Conservation (phyloP, 35 echinoderm and acorn worm genomes). For the Apostichopus parvimensis region DNA sequence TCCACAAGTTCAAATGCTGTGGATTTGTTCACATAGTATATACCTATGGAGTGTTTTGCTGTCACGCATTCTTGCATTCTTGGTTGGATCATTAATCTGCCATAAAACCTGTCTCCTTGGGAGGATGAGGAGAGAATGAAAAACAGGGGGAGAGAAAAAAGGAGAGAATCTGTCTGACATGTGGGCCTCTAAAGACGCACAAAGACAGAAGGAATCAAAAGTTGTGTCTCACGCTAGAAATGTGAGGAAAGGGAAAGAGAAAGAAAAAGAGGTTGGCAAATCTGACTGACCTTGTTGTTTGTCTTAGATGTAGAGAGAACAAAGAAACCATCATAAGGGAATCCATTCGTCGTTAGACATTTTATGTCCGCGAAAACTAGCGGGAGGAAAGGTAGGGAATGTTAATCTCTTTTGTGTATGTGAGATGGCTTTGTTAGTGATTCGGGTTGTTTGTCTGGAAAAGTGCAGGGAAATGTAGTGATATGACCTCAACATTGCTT, state of each 20-base stretch:
- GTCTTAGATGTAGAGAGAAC: neutral
- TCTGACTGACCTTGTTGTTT: neutral
- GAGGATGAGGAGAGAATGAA: neutral
- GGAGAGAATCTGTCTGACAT: neutral
- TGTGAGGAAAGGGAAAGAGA: neutral
- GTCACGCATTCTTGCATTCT: conserved; percentile 33
- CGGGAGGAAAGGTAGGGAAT: neutral
- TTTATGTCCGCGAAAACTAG: neutral
- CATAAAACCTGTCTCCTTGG: neutral
- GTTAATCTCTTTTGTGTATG: conserved; percentile 9
- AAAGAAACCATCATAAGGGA: neutral
- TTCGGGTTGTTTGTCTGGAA: neutral
- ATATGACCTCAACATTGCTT: neutral
- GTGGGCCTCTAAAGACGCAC: neutral
- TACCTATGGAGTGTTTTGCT: neutral
- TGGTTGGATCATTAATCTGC: conserved; percentile 46
- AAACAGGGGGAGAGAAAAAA: neutral
- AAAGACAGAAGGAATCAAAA: neutral
- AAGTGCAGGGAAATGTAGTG: neutral
- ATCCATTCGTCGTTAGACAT: neutral
- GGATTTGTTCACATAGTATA: too few relatives aligned
- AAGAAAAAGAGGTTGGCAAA: neutral
- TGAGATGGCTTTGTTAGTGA: neutral
- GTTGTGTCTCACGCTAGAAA: neutral
- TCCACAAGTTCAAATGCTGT: too few relatives aligned